These are phyloP conservation scores for Ridgeia piscesae DNA, from an alignment of 1,140 invertebrate species.

Conservation along the genomic window DNA sequence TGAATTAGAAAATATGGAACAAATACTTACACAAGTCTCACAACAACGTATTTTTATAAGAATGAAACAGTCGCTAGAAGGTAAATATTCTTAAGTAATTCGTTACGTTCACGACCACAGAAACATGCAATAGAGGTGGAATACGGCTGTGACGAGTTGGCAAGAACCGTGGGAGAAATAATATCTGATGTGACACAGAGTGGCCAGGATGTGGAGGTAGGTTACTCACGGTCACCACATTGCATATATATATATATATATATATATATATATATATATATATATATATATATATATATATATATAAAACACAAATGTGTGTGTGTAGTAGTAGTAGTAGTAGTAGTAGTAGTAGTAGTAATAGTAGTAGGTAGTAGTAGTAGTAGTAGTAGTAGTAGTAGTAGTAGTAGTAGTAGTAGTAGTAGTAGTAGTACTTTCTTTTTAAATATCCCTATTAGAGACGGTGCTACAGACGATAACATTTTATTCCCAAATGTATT, in stretches of 20 bases:
- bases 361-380: no score
- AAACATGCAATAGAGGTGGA: neutral
- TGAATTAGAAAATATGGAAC: no score
- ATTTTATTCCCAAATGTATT: neutral
- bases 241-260: neutral
- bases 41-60: no score
- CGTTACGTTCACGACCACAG: neutral
- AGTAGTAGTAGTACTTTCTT: no score
- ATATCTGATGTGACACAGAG: neutral
- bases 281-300: neutral
- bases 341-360: no score
- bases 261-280: neutral
- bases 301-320: neutral
- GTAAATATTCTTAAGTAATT: neutral
- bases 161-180: neutral
- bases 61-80: neutral
- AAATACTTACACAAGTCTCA: no score
- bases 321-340: no score
- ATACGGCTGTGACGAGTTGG: neutral
- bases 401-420: no score
- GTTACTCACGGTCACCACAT: neutral
- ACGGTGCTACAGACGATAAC: neutral
- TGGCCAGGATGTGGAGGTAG: neutral
- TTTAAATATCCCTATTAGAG: neutral
- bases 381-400: no score